Base-by-base conservation (phyloP, 2,888 invertebrate species). In the Paralinhomoeus sp. region DNA sequence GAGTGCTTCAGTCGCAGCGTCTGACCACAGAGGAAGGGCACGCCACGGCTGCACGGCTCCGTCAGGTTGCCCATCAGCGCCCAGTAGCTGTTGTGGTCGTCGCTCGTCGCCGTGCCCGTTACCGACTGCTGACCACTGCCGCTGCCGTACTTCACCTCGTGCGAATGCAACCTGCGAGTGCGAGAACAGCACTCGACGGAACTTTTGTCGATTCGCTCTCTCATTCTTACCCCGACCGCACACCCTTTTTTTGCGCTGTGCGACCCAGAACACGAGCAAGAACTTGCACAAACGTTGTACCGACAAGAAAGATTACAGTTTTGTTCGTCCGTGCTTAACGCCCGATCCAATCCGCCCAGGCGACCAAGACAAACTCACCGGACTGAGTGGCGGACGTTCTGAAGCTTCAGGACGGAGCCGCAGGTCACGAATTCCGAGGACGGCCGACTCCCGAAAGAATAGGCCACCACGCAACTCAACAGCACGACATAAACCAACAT, bases 51-150 rank as follows among this genome's bases (percentile, higher is more conserved):
- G 47, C 52, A 57, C 27, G 50, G n/a, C 20, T 46, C 49, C 21
- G 49, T 93, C 64, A 35, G 18, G n/a, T 31, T 27, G 21, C 31
- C 40, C 18, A 40, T 13, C 3, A 40, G 13, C 27, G 31, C 27
- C 40, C 40, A 40, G 24, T 40, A 24, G 97, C 0, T 93, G 91
- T 57, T 89, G 91, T 2, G 97, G 97, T 1, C 85, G 84, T 1
- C 93, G 93, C 64, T 99, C 97, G 67, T 97, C 97, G 1, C 97
- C 85, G 68, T 97, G 27, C 93, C 91, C 0, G 93, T 93, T 9
- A 97, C 87, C 0, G 89, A 89, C 67, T 97, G 97, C 63, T 99
- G 97, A 0, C 93, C 91, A 57, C 89, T 91, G 2, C 97, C 97
- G 1, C 85, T 84, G 1, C 93, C 97, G 65, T 99, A 99, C 67